phyloP scores from a whole-genome alignment of 2,113 vertebrate genomes.

The Parotia lawesii region DNA sequence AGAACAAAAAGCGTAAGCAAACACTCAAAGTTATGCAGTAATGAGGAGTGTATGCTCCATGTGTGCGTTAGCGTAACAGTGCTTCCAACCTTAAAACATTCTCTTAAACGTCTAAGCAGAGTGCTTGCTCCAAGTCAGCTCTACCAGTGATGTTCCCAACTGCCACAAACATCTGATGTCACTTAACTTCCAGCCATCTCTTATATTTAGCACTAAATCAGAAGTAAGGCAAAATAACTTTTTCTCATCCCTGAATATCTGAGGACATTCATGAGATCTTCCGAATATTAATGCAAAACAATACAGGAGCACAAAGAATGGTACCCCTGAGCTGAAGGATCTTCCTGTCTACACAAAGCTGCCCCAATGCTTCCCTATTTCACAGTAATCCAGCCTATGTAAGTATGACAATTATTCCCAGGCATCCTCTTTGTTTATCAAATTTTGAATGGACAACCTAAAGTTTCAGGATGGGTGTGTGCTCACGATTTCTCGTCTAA shows the following conservation, averaged over 20 bases:
- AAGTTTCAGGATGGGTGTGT: background rate
- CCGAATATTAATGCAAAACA: background rate
- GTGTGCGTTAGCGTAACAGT: conserved; percentile 2
- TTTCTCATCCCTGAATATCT: background rate
- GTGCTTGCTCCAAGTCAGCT: background rate
- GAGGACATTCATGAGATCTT: background rate
- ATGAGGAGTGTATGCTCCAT: background rate
- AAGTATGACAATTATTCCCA: background rate
- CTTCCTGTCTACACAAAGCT: background rate
- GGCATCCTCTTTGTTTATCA: background rate
- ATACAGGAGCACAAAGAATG: background rate
- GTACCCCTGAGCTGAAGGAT: background rate
- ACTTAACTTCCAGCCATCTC: background rate
- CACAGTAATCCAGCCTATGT: background rate
- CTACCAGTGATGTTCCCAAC: background rate
- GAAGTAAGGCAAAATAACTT: conserved; percentile 44
- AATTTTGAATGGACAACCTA: background rate
- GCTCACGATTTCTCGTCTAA: background rate
- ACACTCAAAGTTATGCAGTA: background rate
- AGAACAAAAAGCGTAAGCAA: background rate
- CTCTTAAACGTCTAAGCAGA: background rate
- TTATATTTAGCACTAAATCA: background rate
- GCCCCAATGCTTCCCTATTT: background rate
- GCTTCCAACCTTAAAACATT: background rate
- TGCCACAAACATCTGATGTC: background rate